Evolutionary conservation across 2,113 vertebrate species (phyloP).

Genomic region (Seriola quinqueradiata): DNA sequence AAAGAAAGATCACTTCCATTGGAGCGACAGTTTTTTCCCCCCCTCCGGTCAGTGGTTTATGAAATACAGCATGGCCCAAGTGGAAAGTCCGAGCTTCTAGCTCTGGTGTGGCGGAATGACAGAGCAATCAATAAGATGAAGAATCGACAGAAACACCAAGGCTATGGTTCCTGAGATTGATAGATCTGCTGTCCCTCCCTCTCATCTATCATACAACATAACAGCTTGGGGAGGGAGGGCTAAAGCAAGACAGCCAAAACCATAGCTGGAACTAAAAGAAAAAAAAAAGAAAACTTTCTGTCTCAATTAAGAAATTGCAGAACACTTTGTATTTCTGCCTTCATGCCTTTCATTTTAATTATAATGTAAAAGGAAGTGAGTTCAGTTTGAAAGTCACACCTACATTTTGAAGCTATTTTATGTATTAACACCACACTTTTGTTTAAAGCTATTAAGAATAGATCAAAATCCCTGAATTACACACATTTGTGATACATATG

Average conservation of each 20-base stretch:
- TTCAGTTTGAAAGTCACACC: background rate
- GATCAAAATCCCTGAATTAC: background rate
- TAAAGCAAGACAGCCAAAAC: conserved; percentile 5
- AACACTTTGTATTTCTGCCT: background rate
- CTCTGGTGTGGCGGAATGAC: conserved; percentile 68
- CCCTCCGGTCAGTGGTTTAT: conserved; percentile 72
- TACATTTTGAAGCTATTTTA: background rate
- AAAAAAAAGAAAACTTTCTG: background rate
- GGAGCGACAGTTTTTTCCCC: conserved; percentile 42
- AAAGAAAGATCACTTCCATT: conserved; percentile 68
- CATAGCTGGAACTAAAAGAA: background rate
- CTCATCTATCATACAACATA: conserved; percentile 68
- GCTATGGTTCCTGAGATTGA: conserved; percentile 71
- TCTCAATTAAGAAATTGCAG: background rate
- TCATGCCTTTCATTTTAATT: background rate
- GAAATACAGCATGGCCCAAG: conserved; percentile 69
- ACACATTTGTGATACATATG: background rate
- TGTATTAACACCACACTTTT: background rate
- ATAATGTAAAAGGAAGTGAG: too few species aligned
- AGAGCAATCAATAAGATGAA: conserved; percentile 78
- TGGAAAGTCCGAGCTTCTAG: conserved; percentile 71
- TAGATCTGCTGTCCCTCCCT: conserved; percentile 61
- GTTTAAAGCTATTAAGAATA: background rate
- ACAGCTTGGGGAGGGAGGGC: conserved; percentile 18
- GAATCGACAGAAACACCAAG: conserved; percentile 72